Evolutionary conservation across 2,113 vertebrate species (phyloP), one percentile per base, ranked within the genome.

Genomic region (Arothron firmamentum): DNA sequence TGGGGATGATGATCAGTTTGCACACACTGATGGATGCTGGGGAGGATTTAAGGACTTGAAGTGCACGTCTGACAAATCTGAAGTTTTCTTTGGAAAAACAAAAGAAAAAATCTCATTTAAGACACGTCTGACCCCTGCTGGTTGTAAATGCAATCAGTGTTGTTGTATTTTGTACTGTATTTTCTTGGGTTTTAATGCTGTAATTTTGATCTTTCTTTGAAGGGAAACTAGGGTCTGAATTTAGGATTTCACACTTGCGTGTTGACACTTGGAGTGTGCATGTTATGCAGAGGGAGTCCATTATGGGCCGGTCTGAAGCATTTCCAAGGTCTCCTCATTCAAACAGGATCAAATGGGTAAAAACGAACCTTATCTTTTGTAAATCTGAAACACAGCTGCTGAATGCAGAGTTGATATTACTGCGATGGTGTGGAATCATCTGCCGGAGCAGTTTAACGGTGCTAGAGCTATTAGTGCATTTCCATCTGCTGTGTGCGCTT

Each of bases 101-200:
- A 25, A 25, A 5, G 6, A 28, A 28, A 28, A 28, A 15, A 19
- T 65, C 46, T 55, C 28, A 23, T 51, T 72, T n/a, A 18, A 54
- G 49, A 58, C 25, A 10, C 58, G 31, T 51, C 60, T 57, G 55
- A 21, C 50, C 65, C 73, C 50, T 77, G 72, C 62, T 75, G 67
- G 67, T 79, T 64, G 72, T 64, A 38, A 56, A 75, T 79, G 49
- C 71, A 62, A 63, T 83, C 74, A 65, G 64, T 67, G 50, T 65
- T 70, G 70, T 69, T 28, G 55, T 83, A 47, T 71, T 76, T 81
- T 78, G 78, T 80, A 75, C 78, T 78, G 71, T 83, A 65, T 61
- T 81, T 81, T 56, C 23, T 53, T 60, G 41, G 47, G 53, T 72
- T 70, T 67, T 25, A 71, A 60, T 50, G 50, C 60, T 46, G 57